Evolutionary conservation across 2,797 vertebrate species (phyloP).

Genomic region (Myotis daubentonii): DNA sequence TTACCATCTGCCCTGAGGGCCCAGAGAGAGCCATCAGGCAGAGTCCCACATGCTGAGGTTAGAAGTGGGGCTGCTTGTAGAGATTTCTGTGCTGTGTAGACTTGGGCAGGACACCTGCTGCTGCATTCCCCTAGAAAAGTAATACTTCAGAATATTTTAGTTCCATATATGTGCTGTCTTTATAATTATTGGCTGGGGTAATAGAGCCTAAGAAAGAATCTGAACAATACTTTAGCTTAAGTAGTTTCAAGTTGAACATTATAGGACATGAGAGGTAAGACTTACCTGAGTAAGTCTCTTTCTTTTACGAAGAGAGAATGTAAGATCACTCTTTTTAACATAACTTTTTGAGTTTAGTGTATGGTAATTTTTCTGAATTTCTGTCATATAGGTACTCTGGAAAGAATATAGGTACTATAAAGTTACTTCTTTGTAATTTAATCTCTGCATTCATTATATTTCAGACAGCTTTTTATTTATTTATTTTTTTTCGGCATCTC

Average conservation of each 20-base stretch:
- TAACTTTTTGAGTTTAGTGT: neutral
- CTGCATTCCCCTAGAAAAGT: accelerated
- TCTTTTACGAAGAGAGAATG: neutral
- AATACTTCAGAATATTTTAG: neutral
- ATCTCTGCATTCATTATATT: neutral
- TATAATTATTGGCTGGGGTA: neutral
- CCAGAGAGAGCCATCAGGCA: neutral
- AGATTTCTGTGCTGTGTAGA: neutral
- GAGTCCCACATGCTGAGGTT: neutral
- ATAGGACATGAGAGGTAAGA: neutral
- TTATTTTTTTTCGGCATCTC: no score
- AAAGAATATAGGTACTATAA: neutral
- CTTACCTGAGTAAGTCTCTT: neutral
- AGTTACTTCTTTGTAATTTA: neutral
- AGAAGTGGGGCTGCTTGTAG: neutral
- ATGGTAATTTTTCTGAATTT: neutral
- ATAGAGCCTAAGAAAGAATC: neutral
- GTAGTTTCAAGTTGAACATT: neutral
- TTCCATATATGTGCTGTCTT: neutral
- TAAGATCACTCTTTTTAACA: neutral
- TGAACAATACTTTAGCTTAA: neutral
- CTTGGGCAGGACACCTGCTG: neutral
- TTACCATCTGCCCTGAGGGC: accelerated
- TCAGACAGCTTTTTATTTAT: constrained; percentile 21
- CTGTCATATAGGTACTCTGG: neutral